A percentile compares a stretch with the other conserved stretches of the same genome.
phyloP scores from a whole-genome alignment of 2,113 vertebrate genomes.

The Arizona elegans region DNA sequence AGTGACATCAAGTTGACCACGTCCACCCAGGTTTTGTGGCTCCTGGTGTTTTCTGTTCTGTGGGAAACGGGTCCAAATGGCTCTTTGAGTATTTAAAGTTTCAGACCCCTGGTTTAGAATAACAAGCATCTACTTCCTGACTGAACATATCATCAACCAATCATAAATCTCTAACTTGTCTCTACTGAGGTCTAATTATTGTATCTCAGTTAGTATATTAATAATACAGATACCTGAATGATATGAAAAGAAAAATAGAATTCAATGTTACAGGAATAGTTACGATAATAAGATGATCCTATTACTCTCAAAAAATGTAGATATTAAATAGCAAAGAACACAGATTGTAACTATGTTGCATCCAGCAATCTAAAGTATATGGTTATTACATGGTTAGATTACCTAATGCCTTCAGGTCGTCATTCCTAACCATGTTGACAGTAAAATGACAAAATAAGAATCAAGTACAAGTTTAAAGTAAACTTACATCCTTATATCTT shows the following conservation, averaged over 20 bases:
- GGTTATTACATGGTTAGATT: neutral
- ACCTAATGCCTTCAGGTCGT: neutral
- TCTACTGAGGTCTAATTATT: neutral
- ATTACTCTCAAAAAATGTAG: neutral
- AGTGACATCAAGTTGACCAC: too few relatives aligned
- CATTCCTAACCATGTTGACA: neutral
- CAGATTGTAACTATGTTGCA: neutral
- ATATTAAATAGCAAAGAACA: neutral
- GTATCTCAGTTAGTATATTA: neutral
- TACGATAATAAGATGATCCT: neutral
- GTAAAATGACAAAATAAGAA: neutral
- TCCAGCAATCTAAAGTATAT: neutral
- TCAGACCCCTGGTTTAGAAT: too few relatives aligned
- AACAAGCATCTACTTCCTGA: neutral
- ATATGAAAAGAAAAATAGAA: neutral
- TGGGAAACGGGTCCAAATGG: too few relatives aligned
- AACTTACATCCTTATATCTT: neutral
- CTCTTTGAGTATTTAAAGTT: too few relatives aligned
- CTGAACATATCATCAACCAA: neutral
- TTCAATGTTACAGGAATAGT: neutral
- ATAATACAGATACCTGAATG: neutral
- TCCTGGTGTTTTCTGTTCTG: too few relatives aligned
- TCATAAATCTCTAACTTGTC: too few relatives aligned
- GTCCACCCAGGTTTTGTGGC: too few relatives aligned
- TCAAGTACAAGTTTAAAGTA: neutral